Evolutionary conservation across 2,113 vertebrate species (phyloP), one percentile per base, ranked within the genome.

Genomic region (Sinocyclocheilus maitianheensis): DNA sequence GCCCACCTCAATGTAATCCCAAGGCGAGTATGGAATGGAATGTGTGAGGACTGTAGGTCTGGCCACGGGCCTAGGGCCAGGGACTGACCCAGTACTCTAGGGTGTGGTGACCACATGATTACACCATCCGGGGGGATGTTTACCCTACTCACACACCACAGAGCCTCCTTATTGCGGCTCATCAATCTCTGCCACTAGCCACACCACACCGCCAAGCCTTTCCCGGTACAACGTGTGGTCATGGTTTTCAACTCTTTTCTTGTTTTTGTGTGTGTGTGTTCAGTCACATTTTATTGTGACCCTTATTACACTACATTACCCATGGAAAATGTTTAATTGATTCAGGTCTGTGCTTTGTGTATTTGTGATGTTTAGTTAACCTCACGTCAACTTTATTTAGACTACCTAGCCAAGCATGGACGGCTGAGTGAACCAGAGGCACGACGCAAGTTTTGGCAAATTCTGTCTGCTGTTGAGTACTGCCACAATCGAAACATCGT

Each of bases 401-500:
- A 99, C 93, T 99, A 99, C 91, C 96, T 99, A 90, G 97, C 98
- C 84, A 98, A 96, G 90, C 98, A 99, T 0, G 98, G 98, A 40
- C 96, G 97, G 13, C 94, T 99, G 85, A 99, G 94, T 4, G 98
- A 99, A 89, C 51, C 96, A 0, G 98, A 99, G 90, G 98, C 98
- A 16, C 95, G 97, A 88, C 94, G 97, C 89, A 99, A 99, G 91
- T 99, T 99, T 95, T 99, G 97, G 98, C 98, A 99, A 93, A 99
- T 99, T 90, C 94, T 99, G 62, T 97, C 97, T 0, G 98, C 98
- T 0, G 97, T 99, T 79, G 98, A 99, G 88, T 99, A 98, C 89
- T 99, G 98, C 92, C 98, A 99, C 22, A 94, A 96, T 84, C 95
- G 95, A 84, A 97, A 97, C 90, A 95, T 99, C 34, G 98, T 99